Evolutionary conservation across 64 coral and sea anemone species (phyloP).

Genomic region (Dendronephthya gigantea): DNA sequence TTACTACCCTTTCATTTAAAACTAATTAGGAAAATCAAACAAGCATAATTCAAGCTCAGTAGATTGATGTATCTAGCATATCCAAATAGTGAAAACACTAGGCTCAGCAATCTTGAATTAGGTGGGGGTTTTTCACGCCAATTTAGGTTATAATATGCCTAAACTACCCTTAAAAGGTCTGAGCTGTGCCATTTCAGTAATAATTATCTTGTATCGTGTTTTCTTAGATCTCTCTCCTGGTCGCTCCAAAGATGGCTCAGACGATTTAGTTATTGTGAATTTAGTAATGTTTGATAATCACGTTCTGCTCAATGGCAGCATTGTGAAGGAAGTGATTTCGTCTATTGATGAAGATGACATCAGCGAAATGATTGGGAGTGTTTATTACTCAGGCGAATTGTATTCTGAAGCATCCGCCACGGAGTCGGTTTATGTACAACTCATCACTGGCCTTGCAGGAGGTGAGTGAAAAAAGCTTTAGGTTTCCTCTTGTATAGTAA

Average conservation of each 20-base stretch:
- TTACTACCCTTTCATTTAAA: too few species aligned
- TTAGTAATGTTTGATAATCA: constrained; percentile 69
- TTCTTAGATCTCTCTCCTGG: not conserved
- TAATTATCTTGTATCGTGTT: constrained; percentile 26
- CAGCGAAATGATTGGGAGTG: constrained; percentile 30
- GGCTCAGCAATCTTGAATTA: too few species aligned
- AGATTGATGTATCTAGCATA: too few species aligned
- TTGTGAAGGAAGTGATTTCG: constrained; percentile 49
- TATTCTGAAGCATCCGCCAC: constrained; percentile 21
- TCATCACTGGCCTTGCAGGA: constrained; percentile 39
- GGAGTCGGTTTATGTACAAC: constrained; percentile 11
- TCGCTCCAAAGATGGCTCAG: not conserved
- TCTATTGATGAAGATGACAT: constrained; percentile 27
- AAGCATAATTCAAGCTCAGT: too few species aligned
- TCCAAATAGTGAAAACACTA: too few species aligned
- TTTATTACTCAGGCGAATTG: constrained; percentile 54
- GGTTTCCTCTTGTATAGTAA: not conserved
- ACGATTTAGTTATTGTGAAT: not conserved
- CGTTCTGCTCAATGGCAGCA: constrained; percentile 44
- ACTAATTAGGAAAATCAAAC: too few species aligned
- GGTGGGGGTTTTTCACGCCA: too few species aligned
- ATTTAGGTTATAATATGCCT: too few species aligned
- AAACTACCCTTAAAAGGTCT: too few species aligned
- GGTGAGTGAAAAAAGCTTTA: constrained; percentile 20
- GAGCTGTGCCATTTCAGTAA: too few species aligned